A percentile compares a stretch with the other conserved stretches of the same genome.
Conservation (phyloP, 2,797 vertebrate genomes). For the Coluber constrictor region DNA sequence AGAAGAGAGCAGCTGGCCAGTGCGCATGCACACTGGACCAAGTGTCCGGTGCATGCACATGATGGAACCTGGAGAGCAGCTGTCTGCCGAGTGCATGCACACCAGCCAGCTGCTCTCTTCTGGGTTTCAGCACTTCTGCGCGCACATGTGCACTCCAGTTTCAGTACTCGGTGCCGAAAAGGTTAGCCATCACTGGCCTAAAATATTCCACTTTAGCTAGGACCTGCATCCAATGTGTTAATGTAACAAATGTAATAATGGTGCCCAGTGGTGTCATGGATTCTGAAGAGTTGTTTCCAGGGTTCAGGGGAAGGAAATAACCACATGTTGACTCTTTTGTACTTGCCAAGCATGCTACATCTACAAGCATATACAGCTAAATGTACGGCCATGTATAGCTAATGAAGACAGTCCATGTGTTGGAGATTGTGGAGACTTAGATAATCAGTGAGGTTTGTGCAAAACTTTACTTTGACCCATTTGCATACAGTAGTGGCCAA, state of each 20-base stretch:
- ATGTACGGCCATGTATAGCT: neutral
- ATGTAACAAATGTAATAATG: neutral
- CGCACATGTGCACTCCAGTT: too few relatives aligned
- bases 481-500: too few relatives aligned
- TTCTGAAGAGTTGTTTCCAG: slow-evolving; percentile 26
- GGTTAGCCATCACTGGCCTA: too few relatives aligned
- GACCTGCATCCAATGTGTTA: neutral
- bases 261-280: slow-evolving; percentile 16
- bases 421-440: neutral
- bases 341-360: slow-evolving; percentile 1
- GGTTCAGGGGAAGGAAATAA: slow-evolving; percentile 29
- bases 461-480: neutral
- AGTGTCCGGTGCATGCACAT: too few relatives aligned
- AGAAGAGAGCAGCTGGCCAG: too few relatives aligned
- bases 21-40: too few relatives aligned
- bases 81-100: too few relatives aligned
- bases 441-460: neutral
- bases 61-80: too few relatives aligned
- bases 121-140: too few relatives aligned
- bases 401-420: neutral
- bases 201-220: slow-evolving; percentile 4
- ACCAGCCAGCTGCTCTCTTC: too few relatives aligned
- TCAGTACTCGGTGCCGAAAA: too few relatives aligned
- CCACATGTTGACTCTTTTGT: neutral
- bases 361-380: neutral